These are phyloP conservation scores for Lepisosteus osseus DNA, from an alignment of 2,113 vertebrate species.

Conservation along the genomic window DNA sequence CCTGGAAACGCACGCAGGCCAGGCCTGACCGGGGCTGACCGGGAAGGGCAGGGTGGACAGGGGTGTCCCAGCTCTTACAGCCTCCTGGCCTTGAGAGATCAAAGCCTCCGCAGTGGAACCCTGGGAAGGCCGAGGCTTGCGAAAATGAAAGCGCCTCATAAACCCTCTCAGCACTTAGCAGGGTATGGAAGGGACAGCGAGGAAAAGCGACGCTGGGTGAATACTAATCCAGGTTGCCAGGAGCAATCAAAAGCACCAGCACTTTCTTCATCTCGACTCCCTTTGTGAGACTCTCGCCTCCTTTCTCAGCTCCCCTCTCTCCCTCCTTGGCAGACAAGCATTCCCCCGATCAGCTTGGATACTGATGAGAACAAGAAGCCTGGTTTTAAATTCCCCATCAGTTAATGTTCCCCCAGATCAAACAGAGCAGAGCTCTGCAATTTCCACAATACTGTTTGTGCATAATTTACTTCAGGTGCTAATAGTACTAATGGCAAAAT, in stretches of 20 bases:
- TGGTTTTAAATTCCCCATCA: too few relatives aligned
- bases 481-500: too few relatives aligned
- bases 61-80: conserved; percentile 21
- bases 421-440: too few relatives aligned
- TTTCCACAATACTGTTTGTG: too few relatives aligned
- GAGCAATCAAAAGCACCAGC: conserved; percentile 38
- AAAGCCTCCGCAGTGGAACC: conserved; percentile 23
- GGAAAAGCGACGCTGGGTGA: conserved; percentile 47
- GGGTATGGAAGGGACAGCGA: conserved; percentile 33
- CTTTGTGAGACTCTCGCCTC: neutral
- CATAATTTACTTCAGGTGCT: too few relatives aligned
- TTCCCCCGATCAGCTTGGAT: too few relatives aligned
- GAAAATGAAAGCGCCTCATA: conserved; percentile 45
- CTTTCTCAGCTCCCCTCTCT: too few relatives aligned
- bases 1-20: neutral
- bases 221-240: conserved; percentile 59
- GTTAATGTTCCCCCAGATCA: too few relatives aligned
- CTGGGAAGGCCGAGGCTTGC: conserved; percentile 11
- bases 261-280: neutral
- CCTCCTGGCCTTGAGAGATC: conserved; percentile 1
- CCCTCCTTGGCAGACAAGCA: too few relatives aligned
- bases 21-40: neutral
- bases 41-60: neutral
- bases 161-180: conserved; percentile 59
- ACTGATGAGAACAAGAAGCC: too few relatives aligned